These are phyloP conservation scores for Nannoperca obscura DNA, from an alignment of 2,797 vertebrate genomes.

Conservation along the genomic window DNA sequence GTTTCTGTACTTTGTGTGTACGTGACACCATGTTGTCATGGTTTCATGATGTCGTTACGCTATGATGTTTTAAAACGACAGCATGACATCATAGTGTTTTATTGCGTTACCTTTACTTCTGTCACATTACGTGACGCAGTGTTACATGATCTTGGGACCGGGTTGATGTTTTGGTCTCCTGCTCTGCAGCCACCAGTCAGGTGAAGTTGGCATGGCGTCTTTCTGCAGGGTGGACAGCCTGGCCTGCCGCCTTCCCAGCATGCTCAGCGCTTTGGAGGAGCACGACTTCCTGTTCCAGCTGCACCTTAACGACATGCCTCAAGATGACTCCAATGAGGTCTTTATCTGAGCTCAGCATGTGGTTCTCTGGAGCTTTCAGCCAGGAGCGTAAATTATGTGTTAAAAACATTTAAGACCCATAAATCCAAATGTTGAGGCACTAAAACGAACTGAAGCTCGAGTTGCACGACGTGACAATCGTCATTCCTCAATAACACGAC, in stretches of 20 bases:
- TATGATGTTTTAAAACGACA: no score
- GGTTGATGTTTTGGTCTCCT: not conserved
- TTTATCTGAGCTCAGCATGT: not conserved
- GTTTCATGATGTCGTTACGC: no score
- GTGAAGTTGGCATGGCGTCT: constrained; percentile 92
- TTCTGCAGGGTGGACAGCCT: constrained; percentile 90
- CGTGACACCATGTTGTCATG: no score
- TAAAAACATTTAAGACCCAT: not conserved
- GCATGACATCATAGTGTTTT: no score
- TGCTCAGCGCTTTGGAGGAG: constrained; percentile 92
- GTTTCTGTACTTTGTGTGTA: not conserved
- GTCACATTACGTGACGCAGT: not conserved
- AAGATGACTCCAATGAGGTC: constrained; percentile 89
- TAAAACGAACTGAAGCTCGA: not conserved
- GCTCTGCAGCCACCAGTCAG: constrained; percentile 90
- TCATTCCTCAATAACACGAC: not conserved
- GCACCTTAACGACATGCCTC: constrained; percentile 89
- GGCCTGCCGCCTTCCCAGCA: constrained; percentile 88
- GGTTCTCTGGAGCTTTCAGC: not conserved
- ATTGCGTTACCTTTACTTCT: not conserved
- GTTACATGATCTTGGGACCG: not conserved
- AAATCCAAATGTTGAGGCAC: not conserved
- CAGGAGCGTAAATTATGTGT: no score
- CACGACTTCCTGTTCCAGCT: constrained; percentile 96
- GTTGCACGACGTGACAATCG: not conserved